These are phyloP conservation scores for Danio choprae DNA, from an alignment of 2,797 vertebrate species.

Conservation along the genomic window DNA sequence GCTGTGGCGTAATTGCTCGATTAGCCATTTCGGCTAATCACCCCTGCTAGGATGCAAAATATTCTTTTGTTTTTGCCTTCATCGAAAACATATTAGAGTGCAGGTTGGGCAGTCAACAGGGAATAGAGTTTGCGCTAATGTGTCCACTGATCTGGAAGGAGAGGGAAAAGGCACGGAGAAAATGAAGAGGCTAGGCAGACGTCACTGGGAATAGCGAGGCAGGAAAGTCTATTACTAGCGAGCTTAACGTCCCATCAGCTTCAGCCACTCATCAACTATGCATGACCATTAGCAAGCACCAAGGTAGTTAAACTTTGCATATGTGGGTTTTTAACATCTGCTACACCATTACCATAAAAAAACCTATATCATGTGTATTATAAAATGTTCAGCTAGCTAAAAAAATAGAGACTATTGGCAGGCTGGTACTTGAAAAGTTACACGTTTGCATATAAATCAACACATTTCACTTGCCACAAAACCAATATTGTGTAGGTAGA, in stretches of 20 bases:
- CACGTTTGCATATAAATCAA: too few species aligned
- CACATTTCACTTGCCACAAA: background rate
- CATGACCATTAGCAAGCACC: background rate
- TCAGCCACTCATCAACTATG: slow-evolving; percentile 9
- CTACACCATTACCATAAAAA: slow-evolving; percentile 7
- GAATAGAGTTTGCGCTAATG: slow-evolving; percentile 32
- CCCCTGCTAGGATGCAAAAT: slow-evolving; percentile 48
- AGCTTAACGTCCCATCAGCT: slow-evolving; percentile 14
- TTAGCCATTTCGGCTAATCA: slow-evolving; percentile 52
- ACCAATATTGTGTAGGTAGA: background rate
- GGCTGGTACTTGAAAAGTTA: too few species aligned
- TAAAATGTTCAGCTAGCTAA: too few species aligned
- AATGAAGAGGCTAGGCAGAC: slow-evolving; percentile 1
- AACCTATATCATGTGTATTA: background rate
- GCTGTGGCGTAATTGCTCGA: slow-evolving; percentile 48
- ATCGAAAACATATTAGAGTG: slow-evolving; percentile 40
- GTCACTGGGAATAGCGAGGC: background rate
- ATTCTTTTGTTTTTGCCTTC: slow-evolving; percentile 33
- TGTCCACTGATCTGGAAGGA: slow-evolving; percentile 17
- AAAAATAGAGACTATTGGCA: too few species aligned
- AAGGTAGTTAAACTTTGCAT: slow-evolving; percentile 9
- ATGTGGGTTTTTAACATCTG: slow-evolving; percentile 5
- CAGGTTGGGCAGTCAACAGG: slow-evolving; percentile 35
- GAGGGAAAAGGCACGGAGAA: background rate
- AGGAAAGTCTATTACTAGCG: background rate